Conservation (phyloP, 2,113 vertebrate genomes). For the Bos indicus region DNA sequence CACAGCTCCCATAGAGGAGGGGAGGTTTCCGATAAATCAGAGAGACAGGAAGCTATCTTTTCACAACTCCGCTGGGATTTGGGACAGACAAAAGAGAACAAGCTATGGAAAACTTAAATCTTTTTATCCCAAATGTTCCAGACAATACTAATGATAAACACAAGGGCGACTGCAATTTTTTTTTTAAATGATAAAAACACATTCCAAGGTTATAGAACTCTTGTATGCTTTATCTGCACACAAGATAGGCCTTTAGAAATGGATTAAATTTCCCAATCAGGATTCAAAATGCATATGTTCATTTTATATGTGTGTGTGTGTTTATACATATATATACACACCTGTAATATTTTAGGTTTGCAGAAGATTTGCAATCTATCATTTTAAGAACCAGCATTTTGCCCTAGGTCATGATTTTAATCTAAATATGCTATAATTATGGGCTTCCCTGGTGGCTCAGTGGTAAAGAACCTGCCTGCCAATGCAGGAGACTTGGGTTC, state of each 20-base stretch:
- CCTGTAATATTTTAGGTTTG: neutral
- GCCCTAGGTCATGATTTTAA: neutral
- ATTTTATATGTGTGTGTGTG: neutral
- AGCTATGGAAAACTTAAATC: neutral
- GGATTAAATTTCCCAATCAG: neutral
- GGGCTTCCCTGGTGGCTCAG: neutral
- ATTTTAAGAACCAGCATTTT: neutral
- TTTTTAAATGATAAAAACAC: neutral
- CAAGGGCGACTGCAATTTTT: neutral
- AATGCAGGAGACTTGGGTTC: neutral
- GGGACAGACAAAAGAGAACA: neutral
- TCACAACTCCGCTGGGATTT: neutral
- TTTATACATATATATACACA: no score
- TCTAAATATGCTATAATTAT: neutral
- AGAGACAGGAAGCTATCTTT: neutral
- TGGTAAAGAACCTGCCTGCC: neutral
- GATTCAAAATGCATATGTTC: neutral
- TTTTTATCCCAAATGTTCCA: neutral
- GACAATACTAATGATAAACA: conserved; percentile 16
- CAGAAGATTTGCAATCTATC: neutral
- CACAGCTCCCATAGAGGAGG: neutral
- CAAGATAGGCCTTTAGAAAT: neutral
- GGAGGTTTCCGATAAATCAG: neutral
- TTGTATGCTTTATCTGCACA: neutral
- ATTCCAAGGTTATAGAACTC: neutral